Evolutionary conservation across 2,888 invertebrate genomes (phyloP).

Genomic region (Epinotia demarniana): DNA sequence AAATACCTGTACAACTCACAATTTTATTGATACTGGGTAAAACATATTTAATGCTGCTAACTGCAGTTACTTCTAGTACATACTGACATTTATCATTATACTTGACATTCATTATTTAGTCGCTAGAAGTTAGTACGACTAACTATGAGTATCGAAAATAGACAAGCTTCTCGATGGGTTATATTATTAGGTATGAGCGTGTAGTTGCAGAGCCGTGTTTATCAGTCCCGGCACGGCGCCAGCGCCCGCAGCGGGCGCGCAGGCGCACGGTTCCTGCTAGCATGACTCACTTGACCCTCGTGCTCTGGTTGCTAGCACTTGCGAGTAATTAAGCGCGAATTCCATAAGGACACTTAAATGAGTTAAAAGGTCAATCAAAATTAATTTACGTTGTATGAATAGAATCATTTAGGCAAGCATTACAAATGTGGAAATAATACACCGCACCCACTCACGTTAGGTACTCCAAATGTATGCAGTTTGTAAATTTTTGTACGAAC

Average conservation of each 20-base stretch:
- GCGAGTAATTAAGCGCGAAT: conserved; percentile 42
- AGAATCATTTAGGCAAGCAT: neutral
- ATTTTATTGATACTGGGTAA: neutral
- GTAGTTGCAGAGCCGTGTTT: conserved; percentile 1
- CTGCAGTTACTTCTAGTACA: neutral
- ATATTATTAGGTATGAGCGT: neutral
- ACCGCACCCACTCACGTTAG: neutral
- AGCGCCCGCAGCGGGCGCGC: conserved; percentile 13
- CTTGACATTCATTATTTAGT: too few species aligned
- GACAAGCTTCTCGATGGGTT: neutral
- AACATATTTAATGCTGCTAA: neutral
- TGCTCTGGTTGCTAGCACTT: conserved; percentile 39
- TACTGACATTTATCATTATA: neutral
- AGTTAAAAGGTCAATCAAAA: conserved; percentile 44
- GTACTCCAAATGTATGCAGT: neutral
- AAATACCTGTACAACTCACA: too few species aligned
- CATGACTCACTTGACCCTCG: conserved; percentile 41
- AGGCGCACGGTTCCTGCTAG: conserved; percentile 16
- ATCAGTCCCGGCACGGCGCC: neutral
- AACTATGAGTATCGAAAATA: conserved; percentile 4
- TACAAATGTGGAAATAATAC: neutral
- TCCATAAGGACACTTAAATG: conserved; percentile 40
- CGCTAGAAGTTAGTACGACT: neutral
- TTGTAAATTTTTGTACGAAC: neutral
- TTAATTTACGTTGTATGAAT: conserved; percentile 23